Evolutionary conservation across 2,888 invertebrate genomes (phyloP), one percentile per base, ranked within the genome.

Genomic region (Agonopterix subpropinquella): DNA sequence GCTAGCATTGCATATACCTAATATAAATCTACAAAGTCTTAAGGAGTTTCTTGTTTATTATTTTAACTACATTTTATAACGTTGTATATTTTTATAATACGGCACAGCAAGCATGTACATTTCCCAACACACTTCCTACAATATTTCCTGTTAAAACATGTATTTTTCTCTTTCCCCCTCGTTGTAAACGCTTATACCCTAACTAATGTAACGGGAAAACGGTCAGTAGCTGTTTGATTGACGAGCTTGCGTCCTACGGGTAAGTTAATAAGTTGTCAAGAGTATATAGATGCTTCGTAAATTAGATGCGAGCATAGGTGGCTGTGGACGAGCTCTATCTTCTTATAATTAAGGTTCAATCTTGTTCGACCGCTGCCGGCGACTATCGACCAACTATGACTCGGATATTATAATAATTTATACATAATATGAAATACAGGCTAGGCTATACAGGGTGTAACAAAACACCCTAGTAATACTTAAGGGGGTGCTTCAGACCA

Each of bases 191-290:
- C 83, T 85, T 86, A 71, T 77, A 73, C 83, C 80, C 75, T 75
- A 78, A 72, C 69, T 80, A 71, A 72, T 77, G 64, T 80, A 69
- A 67, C 69, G 86, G 85, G 67, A 70, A 73, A 65, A 58, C 57
- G 60, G 65, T 76, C 67, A 73, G 70, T 84, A 95, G 95, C 94
- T 94, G 94, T 94, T 92, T 95, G 90, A 93, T 94, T 90, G 94
- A 94, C 90, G 94, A 95, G 91, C 90, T 93, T 90, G 91, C 93
- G 75, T 91, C 91, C 75, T 92, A 91, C 88, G 94, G 94, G 94
- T 94, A 93, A 94, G 94, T 93, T 62, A 62, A 61, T 54, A 65
- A 56, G 62, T 69, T 61, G 64, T 66, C 59, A 65, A 67, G 56
- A 52, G 72, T 83, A 86, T 82, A 71, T 54, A 86, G 82, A 71